phyloP scores from a whole-genome alignment of 2,113 vertebrate genomes.

The Sinosuthora webbiana region DNA sequence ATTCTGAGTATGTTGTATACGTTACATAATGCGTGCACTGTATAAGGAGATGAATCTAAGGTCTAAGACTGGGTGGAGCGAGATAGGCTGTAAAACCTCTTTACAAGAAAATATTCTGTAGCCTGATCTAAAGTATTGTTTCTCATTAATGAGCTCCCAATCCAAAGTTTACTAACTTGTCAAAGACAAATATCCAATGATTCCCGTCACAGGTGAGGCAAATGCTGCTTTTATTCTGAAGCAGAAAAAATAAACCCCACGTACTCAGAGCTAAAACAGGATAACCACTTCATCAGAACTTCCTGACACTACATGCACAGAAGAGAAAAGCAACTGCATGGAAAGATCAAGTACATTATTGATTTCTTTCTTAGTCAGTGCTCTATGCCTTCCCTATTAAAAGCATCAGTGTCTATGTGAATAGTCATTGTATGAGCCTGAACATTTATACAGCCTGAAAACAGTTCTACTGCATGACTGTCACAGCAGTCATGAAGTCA shows the following conservation, averaged over 20 bases:
- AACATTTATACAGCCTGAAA: neutral
- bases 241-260: neutral
- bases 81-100: neutral
- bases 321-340: neutral
- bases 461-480: neutral
- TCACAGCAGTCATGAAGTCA: neutral
- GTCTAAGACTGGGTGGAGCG: neutral
- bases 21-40: neutral
- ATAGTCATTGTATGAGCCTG: neutral
- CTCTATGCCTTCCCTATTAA: neutral
- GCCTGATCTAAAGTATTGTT: neutral
- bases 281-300: neutral
- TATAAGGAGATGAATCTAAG: neutral
- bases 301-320: neutral
- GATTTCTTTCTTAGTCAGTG: neutral
- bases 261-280: neutral
- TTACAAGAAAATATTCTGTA: neutral
- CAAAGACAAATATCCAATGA: neutral
- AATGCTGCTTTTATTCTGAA: neutral
- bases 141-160: neutral
- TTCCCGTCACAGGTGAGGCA: neutral
- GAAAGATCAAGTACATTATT: neutral
- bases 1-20: neutral
- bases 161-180: neutral
- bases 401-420: neutral